phyloP scores from a whole-genome alignment of 2,797 vertebrate species.

The Columba guinea region DNA sequence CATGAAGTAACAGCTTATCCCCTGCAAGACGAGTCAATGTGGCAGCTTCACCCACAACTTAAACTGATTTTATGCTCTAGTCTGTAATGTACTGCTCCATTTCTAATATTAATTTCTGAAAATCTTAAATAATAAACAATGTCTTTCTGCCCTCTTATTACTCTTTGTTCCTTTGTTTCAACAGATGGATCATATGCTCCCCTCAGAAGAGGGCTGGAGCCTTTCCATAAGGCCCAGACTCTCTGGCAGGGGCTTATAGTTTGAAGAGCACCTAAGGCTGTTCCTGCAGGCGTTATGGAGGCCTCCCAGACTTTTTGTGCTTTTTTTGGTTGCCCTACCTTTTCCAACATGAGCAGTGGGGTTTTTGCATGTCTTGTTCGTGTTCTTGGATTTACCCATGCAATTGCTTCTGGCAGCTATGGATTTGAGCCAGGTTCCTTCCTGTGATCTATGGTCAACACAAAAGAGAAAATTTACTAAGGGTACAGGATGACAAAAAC shows the following conservation, averaged over 20 bases:
- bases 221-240: not conserved
- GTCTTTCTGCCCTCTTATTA: not conserved
- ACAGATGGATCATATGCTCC: rapidly evolving
- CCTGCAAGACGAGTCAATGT: not conserved
- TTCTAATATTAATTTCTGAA: not conserved
- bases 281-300: not conserved
- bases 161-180: not conserved
- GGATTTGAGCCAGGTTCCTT: not conserved
- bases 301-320: not conserved
- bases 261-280: not conserved
- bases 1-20: not conserved
- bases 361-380: not conserved
- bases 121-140: not conserved
- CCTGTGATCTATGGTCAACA: not conserved
- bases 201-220: not conserved
- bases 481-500: not conserved
- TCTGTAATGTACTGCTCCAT: not conserved
- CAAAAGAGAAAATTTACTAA: not conserved
- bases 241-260: not conserved
- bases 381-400: not conserved
- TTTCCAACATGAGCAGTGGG: not conserved
- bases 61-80: not conserved
- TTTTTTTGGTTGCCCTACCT: not conserved
- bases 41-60: not conserved
- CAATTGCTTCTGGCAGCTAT: not conserved